phyloP scores from a whole-genome alignment of 2,113 vertebrate species.

The Crocuta crocuta region DNA sequence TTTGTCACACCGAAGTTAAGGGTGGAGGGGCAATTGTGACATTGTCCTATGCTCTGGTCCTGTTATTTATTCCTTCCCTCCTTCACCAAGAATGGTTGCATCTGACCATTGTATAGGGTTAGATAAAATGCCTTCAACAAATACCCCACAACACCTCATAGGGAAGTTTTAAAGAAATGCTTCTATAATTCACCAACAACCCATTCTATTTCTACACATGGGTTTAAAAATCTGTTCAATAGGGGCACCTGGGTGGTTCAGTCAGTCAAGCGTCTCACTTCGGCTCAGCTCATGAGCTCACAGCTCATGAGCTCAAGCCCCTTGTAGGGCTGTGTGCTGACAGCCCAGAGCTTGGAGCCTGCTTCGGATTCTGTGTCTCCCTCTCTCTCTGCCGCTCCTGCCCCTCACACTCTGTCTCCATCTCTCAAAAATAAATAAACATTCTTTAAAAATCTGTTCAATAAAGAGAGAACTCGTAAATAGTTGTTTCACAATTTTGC shows the following conservation, averaged over 20 bases:
- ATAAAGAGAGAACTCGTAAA: neutral
- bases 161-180: neutral
- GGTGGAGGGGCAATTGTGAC: neutral
- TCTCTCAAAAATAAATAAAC: no score
- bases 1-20: neutral
- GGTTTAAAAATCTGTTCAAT: neutral
- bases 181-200: neutral
- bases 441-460: neutral
- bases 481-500: neutral
- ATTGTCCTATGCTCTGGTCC: neutral
- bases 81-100: neutral
- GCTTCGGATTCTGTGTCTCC: no score
- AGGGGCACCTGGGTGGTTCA: neutral
- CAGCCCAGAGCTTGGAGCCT: no score
- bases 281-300: no score
- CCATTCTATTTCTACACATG: neutral
- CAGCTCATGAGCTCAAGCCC: no score
- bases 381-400: no score
- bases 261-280: no score
- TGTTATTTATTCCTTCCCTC: neutral
- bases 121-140: neutral
- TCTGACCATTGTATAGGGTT: neutral
- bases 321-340: no score
- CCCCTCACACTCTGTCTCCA: no score
- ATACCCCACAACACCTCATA: neutral